Evolutionary conservation across 2,888 invertebrate genomes (phyloP).

Genomic region (Macropis europaea): DNA sequence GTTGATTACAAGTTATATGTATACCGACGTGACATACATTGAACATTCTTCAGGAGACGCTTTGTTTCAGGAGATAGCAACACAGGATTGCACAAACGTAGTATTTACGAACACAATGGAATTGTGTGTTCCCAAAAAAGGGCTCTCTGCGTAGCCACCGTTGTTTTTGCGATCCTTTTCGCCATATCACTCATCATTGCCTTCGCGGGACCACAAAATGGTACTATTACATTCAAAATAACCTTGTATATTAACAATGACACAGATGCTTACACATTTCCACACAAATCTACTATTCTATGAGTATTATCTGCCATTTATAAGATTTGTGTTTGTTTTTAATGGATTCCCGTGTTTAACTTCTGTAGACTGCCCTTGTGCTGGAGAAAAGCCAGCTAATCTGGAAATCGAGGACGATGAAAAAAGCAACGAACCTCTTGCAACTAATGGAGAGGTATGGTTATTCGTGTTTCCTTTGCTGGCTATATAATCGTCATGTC

Average conservation of each 20-base stretch:
- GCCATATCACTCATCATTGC: conserved; percentile 93
- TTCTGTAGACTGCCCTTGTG: conserved; percentile 85
- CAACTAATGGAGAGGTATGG: conserved; percentile 84
- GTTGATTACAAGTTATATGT: not conserved
- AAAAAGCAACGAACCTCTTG: conserved; percentile 85
- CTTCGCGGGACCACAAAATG: conserved; percentile 93
- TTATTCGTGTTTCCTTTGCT: conserved; percentile 26
- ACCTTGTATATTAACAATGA: not conserved
- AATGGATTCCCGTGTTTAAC: conserved; percentile 5
- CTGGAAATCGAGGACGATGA: conserved; percentile 84
- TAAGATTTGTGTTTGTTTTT: not conserved
- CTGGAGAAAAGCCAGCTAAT: conserved; percentile 84
- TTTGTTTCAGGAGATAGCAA: conserved; percentile 84
- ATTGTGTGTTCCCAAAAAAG: conserved; percentile 93
- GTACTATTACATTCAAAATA: conserved; percentile 77
- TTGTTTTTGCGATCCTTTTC: conserved; percentile 90
- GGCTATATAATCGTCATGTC: conserved; percentile 21
- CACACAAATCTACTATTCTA: no score
- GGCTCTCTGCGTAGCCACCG: conserved; percentile 90
- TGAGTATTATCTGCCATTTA: not conserved
- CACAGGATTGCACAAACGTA: conserved; percentile 84
- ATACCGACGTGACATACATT: not conserved
- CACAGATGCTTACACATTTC: not conserved
- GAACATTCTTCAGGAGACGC: conserved; percentile 38
- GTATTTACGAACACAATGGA: conserved; percentile 87